Evolutionary conservation across 2,113 vertebrate genomes (phyloP), one percentile per base, ranked within the genome.

Genomic region (Mola mola): DNA sequence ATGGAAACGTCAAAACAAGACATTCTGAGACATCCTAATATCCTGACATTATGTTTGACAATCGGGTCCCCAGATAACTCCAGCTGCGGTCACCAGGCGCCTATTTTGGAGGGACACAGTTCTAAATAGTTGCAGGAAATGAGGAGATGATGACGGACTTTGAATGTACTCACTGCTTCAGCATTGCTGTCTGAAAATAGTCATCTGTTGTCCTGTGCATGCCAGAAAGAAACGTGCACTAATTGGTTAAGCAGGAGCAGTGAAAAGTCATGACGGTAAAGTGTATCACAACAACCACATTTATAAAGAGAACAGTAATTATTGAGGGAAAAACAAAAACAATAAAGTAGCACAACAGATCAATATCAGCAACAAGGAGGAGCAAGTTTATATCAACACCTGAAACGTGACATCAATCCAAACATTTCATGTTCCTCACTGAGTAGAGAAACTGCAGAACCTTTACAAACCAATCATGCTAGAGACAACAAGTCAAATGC

Each of bases 101-200:
- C 83, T 78, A 78, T 89, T 90, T 89, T 79, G 51, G 80, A 78
- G 51, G 75, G 53, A 70, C 80, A 67, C 50, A 62, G 76, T 82
- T 85, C 78, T 81, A 86, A 88, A 90, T 88, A 89, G 87, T 85
- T 58, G 55, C 79, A 87, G 87, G 89, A 90, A 89, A 90, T 87
- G 89, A 88, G 89, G 78, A 89, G 87, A 89, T 89, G 87, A 90
- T 89, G 89, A 90, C 83, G 86, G 87, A 87, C 78, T 78, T 13
- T 81, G 64, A 64, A 87, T 78, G 62, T 82, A 71, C 79, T 69
- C 82, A 76, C 67, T 77, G 83, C 71, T 66, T 81, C 65, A 79
- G 85, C 67, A 70, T 76, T 10, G 71, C 78, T 77, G 26, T 71
- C 60, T 25, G 8, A 74, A 87, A 87, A 88, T 83, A 87, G 70